These are phyloP conservation scores for Oscheius onirici DNA, from an alignment of 2,888 invertebrate genomes.

Conservation along the genomic window DNA sequence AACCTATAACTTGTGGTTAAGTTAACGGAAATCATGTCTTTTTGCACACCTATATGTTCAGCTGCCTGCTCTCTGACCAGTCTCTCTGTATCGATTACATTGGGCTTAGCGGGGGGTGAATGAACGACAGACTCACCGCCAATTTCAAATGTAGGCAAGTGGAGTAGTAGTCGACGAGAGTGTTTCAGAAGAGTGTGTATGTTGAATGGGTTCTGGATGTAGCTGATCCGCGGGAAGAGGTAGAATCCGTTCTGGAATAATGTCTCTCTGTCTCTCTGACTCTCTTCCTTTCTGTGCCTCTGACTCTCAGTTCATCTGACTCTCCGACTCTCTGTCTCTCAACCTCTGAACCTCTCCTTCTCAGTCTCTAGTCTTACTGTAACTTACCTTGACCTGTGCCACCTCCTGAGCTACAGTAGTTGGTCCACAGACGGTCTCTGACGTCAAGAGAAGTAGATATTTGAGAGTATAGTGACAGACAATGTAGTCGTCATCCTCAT, in stretches of 20 bases:
- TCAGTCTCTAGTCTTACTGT: too few relatives aligned
- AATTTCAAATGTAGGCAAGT: conserved; percentile 22
- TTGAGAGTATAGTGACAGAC: conserved; percentile 3
- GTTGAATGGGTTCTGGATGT: conserved; percentile 2
- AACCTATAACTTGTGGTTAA: too few relatives aligned
- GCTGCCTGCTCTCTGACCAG: neutral
- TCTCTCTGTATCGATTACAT: conserved; percentile 21
- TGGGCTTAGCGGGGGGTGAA: neutral
- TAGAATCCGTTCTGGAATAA: neutral
- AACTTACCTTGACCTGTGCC: too few relatives aligned
- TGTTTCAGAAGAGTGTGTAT: conserved; percentile 9
- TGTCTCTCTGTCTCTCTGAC: too few relatives aligned
- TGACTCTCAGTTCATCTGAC: too few relatives aligned
- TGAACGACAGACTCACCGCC: conserved; percentile 7
- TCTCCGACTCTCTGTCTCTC: too few relatives aligned
- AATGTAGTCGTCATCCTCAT: conserved; percentile 5
- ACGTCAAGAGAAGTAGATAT: neutral
- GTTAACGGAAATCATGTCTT: too few relatives aligned
- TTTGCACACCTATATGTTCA: neutral
- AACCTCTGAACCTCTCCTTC: too few relatives aligned
- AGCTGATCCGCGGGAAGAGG: neutral
- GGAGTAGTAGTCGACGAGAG: conserved; percentile 22
- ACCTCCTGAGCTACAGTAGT: neutral
- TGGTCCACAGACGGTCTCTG: neutral
- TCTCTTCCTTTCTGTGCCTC: too few relatives aligned